These are phyloP conservation scores for Malurus splendens DNA, from an alignment of 2,797 vertebrate genomes.

Conservation along the genomic window DNA sequence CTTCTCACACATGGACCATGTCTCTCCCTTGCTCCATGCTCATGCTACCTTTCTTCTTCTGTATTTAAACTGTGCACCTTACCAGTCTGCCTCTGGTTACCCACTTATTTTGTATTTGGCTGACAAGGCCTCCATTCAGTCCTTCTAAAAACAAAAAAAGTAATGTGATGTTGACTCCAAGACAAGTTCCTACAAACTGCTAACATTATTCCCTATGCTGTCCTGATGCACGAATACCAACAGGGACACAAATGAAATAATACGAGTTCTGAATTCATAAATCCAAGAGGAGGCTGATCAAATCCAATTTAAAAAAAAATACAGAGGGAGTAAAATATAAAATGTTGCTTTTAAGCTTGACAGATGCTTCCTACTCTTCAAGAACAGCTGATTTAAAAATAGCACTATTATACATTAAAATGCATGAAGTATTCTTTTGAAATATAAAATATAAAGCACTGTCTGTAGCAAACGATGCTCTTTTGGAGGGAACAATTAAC, in stretches of 20 bases:
- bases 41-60: background rate
- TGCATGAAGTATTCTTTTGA: background rate
- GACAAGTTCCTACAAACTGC: background rate
- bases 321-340: background rate
- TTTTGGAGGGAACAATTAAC: background rate
- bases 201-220: background rate
- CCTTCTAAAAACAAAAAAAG: background rate
- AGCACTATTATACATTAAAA: background rate
- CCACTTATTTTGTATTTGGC: background rate
- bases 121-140: background rate
- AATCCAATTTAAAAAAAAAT: background rate
- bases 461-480: background rate
- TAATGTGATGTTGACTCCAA: background rate
- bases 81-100: background rate
- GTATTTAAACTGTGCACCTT: background rate
- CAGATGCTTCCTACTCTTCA: background rate
- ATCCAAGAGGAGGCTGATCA: background rate
- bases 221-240: background rate
- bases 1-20: fast-evolving
- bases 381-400: background rate
- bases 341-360: background rate
- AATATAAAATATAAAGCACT: background rate
- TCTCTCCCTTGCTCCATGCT: background rate
- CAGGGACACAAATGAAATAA: background rate
- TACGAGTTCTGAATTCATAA: background rate